Evolutionary conservation across 2,797 vertebrate species (phyloP), one percentile per base, ranked within the genome.

Genomic region (Falco rusticolus): DNA sequence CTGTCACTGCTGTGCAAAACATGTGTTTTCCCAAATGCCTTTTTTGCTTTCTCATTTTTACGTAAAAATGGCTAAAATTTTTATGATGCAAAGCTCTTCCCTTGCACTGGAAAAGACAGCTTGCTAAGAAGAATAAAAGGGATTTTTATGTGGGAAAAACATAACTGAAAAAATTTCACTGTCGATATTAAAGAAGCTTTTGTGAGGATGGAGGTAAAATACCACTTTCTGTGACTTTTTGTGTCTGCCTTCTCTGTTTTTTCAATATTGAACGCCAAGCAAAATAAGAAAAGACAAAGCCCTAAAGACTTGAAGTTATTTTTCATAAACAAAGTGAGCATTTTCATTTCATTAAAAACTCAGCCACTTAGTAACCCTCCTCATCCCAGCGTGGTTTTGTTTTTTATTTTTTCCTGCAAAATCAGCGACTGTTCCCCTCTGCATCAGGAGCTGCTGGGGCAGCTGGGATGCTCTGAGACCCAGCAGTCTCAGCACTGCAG

Each of bases 371-470:
- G 29, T 13, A 50, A 18, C 33, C 3, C 8, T 90, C 31, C 43
- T 79, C 45, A 71, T 9, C 39, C 24, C 28, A 43, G 29, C 2
- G 0, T 41, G 28, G 8, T 43, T 80, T 61, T 59, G 3, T 0
- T 54, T 84, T 48, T 3, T 14, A 31, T 34, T 31, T n/a, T 29
- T 57, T 57, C 72, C 39, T 6, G 0, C 16, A 8, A 65, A 77
- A 48, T 29, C 11, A 8, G 16, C 0, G 1, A 8, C 18, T 48
- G 5, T 47, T 39, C 10, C 10, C 22, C 28, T 85, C 9, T 0
- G 1, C 33, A 37, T 60, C 63, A 69, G 34, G n/a, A 50, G 33
- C 1, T 11, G 26, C 45, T 77, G 68, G 6, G 7, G 37, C 71
- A 71, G 72, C 14, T 0, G 19, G 75, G 56, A 63, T 83, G 68